phyloP scores from a whole-genome alignment of 2,113 vertebrate genomes.

The Nycticryphes semicollaris region DNA sequence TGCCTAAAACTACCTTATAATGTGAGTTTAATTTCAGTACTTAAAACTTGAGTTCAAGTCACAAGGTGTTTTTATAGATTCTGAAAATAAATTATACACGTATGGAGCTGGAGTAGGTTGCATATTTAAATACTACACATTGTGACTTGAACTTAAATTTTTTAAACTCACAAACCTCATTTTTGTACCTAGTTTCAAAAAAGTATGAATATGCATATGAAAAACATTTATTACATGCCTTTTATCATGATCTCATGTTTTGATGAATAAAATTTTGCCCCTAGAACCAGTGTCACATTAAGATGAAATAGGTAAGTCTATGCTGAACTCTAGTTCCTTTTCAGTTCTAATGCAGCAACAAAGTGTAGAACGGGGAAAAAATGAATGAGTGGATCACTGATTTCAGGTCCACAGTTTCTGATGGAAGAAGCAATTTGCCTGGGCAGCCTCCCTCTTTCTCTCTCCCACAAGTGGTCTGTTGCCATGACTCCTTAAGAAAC shows the following conservation, averaged over 20 bases:
- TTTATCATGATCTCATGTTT: not conserved
- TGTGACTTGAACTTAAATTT: too few species aligned
- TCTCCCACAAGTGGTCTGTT: constrained; percentile 3
- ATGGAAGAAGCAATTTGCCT: not conserved
- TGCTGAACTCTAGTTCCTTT: not conserved
- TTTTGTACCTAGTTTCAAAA: not conserved
- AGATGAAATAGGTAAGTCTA: not conserved
- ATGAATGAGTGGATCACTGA: not conserved
- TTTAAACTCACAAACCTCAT: not conserved
- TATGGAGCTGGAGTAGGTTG: not conserved
- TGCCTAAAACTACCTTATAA: constrained; percentile 50
- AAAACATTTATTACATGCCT: not conserved
- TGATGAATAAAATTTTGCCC: not conserved
- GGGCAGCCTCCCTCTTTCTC: not conserved
- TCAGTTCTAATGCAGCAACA: not conserved
- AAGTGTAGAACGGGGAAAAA: not conserved
- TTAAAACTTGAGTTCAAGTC: constrained; percentile 36
- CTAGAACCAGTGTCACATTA: not conserved
- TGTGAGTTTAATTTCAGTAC: constrained; percentile 65
- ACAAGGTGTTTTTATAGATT: constrained; percentile 6
- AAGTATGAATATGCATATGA: not conserved
- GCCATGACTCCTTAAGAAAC: constrained; percentile 48
- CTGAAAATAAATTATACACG: not conserved
- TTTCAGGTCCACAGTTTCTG: not conserved
- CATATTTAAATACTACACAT: not conserved